Evolutionary conservation across 2,797 vertebrate species (phyloP).

Genomic region (Sitta carolinensis): DNA sequence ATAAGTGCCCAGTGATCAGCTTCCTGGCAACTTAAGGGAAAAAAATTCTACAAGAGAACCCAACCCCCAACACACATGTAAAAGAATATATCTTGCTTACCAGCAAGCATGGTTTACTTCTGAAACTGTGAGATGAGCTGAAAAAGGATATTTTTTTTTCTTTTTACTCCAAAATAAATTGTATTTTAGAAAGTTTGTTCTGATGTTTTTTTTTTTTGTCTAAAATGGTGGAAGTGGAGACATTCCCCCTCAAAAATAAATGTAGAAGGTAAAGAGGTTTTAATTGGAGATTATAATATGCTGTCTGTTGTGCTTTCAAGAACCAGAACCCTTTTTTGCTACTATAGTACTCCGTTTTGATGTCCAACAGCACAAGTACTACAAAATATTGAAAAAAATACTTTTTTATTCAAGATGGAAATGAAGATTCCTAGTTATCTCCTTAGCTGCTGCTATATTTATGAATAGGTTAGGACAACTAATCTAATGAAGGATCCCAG

Average conservation of each 20-base stretch:
- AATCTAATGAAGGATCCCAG: not conserved
- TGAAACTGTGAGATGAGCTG: not conserved
- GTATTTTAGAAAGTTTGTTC: not conserved
- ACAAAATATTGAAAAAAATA: not conserved
- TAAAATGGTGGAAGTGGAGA: not conserved
- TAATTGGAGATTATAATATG: not conserved
- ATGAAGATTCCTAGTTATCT: not conserved
- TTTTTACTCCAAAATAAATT: not conserved
- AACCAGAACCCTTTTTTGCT: not conserved
- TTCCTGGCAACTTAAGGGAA: too few relatives aligned
- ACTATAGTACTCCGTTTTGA: not conserved
- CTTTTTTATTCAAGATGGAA: not conserved
- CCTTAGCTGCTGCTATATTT: not conserved
- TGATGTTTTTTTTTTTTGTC: not conserved
- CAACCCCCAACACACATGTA: too few relatives aligned
- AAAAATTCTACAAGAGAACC: too few relatives aligned
- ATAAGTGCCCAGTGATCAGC: too few relatives aligned
- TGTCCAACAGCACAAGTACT: not conserved
- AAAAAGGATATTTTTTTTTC: fast-evolving
- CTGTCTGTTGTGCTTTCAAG: not conserved
- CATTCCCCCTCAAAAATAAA: not conserved
- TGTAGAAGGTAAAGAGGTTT: not conserved
- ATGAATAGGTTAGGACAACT: not conserved
- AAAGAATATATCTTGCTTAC: not conserved
- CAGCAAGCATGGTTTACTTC: not conserved